phyloP scores from a whole-genome alignment of 2,113 vertebrate species.

The Gila orcuttii region DNA sequence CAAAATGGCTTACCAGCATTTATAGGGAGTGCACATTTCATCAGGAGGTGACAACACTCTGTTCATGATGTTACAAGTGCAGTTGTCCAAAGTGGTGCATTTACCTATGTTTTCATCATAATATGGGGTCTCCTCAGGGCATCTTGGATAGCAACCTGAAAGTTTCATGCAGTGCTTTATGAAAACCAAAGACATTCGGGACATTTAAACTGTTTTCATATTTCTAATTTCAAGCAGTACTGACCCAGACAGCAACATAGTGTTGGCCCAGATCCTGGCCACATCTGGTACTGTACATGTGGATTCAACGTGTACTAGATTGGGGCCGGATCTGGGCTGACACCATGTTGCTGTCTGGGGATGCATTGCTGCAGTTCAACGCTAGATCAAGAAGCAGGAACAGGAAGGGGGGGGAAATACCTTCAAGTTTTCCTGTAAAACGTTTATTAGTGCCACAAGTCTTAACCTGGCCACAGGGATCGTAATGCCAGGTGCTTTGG shows the following conservation, averaged over 20 bases:
- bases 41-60: constrained; percentile 65
- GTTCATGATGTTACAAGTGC: constrained; percentile 79
- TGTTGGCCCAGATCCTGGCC: too few relatives aligned
- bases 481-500: constrained; percentile 83
- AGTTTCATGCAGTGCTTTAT: neutral
- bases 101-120: constrained; percentile 80
- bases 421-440: constrained; percentile 80
- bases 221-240: neutral
- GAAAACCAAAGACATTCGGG: neutral
- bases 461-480: constrained; percentile 78
- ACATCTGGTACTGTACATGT: too few relatives aligned
- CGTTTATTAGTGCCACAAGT: constrained; percentile 75
- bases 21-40: constrained; percentile 33
- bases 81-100: constrained; percentile 76
- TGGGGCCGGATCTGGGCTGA: too few relatives aligned
- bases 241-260: too few relatives aligned
- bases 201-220: neutral
- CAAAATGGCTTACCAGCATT: constrained; percentile 66
- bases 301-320: too few relatives aligned
- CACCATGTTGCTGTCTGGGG: too few relatives aligned
- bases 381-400: neutral
- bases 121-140: constrained; percentile 75
- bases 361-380: neutral
- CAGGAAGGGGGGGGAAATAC: constrained; percentile 60
- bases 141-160: constrained; percentile 85